These are phyloP conservation scores for Odontothrips loti DNA, from an alignment of 2,888 invertebrate species.

Conservation along the genomic window DNA sequence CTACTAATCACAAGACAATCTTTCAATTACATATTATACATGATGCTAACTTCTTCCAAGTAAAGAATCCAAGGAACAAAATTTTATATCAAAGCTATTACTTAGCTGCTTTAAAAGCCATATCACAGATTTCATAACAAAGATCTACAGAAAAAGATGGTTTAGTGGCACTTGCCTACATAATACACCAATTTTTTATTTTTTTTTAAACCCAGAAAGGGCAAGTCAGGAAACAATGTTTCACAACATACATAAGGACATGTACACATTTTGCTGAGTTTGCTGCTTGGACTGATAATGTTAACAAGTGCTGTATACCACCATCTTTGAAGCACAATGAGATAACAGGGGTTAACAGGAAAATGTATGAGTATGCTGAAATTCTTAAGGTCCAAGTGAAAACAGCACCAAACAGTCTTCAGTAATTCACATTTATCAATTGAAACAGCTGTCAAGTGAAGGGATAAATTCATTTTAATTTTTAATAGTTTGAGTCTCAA, in stretches of 20 bases:
- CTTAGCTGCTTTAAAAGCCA: neutral
- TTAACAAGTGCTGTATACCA: neutral
- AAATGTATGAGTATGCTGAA: too few relatives aligned
- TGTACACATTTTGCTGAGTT: neutral
- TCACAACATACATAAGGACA: neutral
- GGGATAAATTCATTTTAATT: too few relatives aligned
- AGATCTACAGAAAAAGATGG: conserved; percentile 8
- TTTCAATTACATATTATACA: neutral
- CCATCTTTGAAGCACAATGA: neutral
- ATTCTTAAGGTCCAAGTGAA: too few relatives aligned
- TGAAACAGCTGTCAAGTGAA: too few relatives aligned
- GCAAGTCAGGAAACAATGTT: neutral
- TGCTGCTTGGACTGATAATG: conserved; percentile 8
- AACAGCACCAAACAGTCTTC: too few relatives aligned
- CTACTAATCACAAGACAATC: neutral
- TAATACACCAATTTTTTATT: neutral
- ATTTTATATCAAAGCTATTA: conserved; percentile 19
- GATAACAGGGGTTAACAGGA: neutral
- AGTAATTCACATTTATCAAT: too few relatives aligned
- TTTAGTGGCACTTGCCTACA: neutral
- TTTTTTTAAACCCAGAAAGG: neutral
- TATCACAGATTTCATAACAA: conserved; percentile 21
- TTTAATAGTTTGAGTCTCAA: too few relatives aligned
- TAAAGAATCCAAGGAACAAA: neutral
- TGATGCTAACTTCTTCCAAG: neutral